These are phyloP conservation scores for Stratiolaelaps scimitus DNA, from an alignment of 1,140 invertebrate genomes.

Conservation along the genomic window DNA sequence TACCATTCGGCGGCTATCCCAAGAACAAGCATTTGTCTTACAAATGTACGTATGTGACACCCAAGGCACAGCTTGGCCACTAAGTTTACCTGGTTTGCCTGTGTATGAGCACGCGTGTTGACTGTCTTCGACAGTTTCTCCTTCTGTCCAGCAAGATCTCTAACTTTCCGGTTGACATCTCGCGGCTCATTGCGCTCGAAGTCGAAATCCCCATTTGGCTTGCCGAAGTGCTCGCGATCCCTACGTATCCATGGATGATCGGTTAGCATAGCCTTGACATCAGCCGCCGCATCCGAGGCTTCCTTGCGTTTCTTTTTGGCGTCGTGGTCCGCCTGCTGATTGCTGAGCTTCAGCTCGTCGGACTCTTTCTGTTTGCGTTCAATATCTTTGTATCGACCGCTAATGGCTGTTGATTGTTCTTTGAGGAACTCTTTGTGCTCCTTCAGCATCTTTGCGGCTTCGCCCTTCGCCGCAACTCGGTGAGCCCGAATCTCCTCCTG, in stretches of 20 bases:
- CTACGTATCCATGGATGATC: slow-evolving; percentile 63
- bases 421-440: slow-evolving; percentile 59
- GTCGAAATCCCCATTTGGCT: slow-evolving; percentile 49
- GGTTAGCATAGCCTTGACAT: slow-evolving; percentile 46
- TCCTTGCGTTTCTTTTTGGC: slow-evolving; percentile 43
- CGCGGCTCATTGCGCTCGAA: slow-evolving; percentile 47
- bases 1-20: too few species aligned
- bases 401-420: slow-evolving; percentile 61
- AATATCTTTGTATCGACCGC: slow-evolving; percentile 51
- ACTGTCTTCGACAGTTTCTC: slow-evolving; percentile 62
- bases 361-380: slow-evolving; percentile 36
- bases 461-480: slow-evolving; percentile 44
- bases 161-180: slow-evolving; percentile 48
- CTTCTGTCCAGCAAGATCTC: slow-evolving; percentile 53
- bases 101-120: slow-evolving; percentile 57
- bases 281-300: slow-evolving; percentile 43
- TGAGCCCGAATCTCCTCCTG: not conserved
- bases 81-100: slow-evolving; percentile 45
- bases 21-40: too few species aligned
- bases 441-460: slow-evolving; percentile 47
- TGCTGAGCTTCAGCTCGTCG: slow-evolving; percentile 55
- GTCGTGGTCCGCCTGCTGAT: slow-evolving; percentile 63
- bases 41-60: too few species aligned
- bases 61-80: not conserved
- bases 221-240: slow-evolving; percentile 65